These are phyloP conservation scores for Cheilosia vulpina DNA, from an alignment of 2,888 invertebrate species.

Conservation along the genomic window DNA sequence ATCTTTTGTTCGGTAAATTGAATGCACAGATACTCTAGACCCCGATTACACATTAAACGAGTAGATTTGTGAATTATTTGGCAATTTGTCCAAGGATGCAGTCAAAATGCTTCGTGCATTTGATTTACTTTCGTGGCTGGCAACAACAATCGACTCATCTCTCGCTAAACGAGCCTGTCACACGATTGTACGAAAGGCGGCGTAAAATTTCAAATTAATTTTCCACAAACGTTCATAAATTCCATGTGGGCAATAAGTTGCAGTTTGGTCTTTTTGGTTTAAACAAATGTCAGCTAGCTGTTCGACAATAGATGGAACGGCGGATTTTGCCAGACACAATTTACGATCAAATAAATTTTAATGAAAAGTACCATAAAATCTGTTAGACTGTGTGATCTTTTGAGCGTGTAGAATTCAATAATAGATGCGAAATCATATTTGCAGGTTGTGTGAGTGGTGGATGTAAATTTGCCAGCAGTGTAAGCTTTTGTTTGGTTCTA, in stretches of 20 bases:
- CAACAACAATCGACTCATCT: constrained; percentile 31
- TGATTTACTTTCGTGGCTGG: constrained; percentile 16
- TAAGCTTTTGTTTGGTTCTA: background rate
- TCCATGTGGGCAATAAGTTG: constrained; percentile 37
- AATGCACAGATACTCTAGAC: constrained; percentile 12
- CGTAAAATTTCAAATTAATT: constrained; percentile 14
- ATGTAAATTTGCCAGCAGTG: background rate
- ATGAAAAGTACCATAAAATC: constrained; percentile 39
- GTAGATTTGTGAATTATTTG: constrained; percentile 56
- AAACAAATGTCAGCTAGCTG: constrained; percentile 56
- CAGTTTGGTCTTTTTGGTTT: constrained; percentile 51
- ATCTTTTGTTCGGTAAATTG: constrained; percentile 20
- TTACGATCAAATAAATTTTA: constrained; percentile 57
- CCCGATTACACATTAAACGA: constrained; percentile 29
- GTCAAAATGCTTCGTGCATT: constrained; percentile 43
- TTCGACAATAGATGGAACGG: constrained; percentile 16
- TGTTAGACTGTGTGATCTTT: constrained; percentile 19
- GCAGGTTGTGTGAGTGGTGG: background rate
- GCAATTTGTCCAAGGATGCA: constrained; percentile 69
- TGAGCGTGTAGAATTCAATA: background rate
- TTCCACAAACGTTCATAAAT: constrained; percentile 44
- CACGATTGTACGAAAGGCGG: constrained; percentile 2
- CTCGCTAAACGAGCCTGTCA: constrained; percentile 5
- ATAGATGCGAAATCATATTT: background rate
- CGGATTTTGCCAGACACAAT: constrained; percentile 35